Evolutionary conservation across 2,888 invertebrate genomes (phyloP).

Genomic region (Cinara cedri): DNA sequence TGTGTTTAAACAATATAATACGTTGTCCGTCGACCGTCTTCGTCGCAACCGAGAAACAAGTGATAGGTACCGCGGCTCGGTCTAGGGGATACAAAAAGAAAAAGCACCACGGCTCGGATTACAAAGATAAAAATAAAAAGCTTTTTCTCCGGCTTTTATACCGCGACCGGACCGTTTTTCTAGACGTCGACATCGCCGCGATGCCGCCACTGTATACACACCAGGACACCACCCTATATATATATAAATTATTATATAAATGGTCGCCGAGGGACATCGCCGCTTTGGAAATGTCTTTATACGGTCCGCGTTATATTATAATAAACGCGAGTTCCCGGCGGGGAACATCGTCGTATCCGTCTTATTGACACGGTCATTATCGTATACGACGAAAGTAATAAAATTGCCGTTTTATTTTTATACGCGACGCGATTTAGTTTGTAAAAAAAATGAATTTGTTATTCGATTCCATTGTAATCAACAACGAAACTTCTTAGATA

Average conservation of each 20-base stretch:
- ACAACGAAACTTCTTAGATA: background rate
- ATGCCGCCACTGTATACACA: background rate
- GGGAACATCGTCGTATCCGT: background rate
- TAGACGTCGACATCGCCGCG: background rate
- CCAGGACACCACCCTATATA: background rate
- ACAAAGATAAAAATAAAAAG: slow-evolving; percentile 51
- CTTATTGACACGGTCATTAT: slow-evolving; percentile 26
- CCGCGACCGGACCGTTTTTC: slow-evolving; percentile 13
- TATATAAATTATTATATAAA: too few relatives aligned
- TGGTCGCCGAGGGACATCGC: slow-evolving; percentile 1
- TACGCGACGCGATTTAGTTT: background rate
- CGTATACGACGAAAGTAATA: background rate
- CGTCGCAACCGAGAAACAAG: background rate
- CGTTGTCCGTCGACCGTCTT: background rate
- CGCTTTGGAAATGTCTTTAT: slow-evolving; percentile 9
- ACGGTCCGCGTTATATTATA: background rate
- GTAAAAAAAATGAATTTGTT: background rate
- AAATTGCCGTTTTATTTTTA: background rate
- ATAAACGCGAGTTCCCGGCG: background rate
- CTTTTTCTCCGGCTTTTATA: slow-evolving; percentile 23
- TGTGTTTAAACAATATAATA: slow-evolving; percentile 46
- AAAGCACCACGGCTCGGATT: slow-evolving; percentile 39
- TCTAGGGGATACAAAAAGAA: slow-evolving; percentile 19
- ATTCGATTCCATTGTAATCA: background rate
- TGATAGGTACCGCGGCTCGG: slow-evolving; percentile 10